phyloP scores from a whole-genome alignment of 2,113 vertebrate genomes.

The Sigmodon hispidus region DNA sequence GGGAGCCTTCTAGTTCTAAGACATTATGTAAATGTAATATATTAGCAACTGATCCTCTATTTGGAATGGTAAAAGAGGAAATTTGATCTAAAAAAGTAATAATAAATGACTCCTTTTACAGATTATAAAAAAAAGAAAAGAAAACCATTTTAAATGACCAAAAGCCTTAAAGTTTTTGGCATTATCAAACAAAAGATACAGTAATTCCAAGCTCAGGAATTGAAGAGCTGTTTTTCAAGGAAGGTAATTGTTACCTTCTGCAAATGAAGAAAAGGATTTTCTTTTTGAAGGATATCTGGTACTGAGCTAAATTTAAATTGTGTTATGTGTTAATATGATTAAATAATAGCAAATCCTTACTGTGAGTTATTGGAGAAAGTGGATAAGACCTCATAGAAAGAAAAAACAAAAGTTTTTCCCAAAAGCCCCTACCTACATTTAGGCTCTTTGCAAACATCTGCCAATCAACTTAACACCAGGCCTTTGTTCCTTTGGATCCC shows the following conservation, averaged over 20 bases:
- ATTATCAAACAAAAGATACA: slow-evolving; percentile 43
- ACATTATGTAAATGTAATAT: slow-evolving; percentile 40
- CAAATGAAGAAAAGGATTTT: neutral
- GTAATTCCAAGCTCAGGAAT: slow-evolving; percentile 10
- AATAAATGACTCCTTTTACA: slow-evolving; percentile 15
- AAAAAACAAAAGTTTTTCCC: neutral
- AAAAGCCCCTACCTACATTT: neutral
- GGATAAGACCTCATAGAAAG: neutral
- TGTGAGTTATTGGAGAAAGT: neutral
- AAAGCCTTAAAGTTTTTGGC: neutral
- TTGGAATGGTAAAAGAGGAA: slow-evolving; percentile 42
- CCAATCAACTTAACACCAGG: neutral
- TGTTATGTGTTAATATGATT: slow-evolving; percentile 1
- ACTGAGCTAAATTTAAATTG: slow-evolving; percentile 37
- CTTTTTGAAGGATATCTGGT: slow-evolving; percentile 20
- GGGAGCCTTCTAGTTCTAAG: slow-evolving; percentile 30
- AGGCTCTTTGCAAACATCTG: neutral
- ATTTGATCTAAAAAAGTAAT: slow-evolving; percentile 26
- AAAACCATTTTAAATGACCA: slow-evolving; percentile 31
- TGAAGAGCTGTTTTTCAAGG: neutral
- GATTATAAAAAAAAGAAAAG: neutral
- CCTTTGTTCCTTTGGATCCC: neutral
- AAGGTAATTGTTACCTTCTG: slow-evolving; percentile 13
- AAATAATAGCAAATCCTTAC: slow-evolving; percentile 10
- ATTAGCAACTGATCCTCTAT: slow-evolving; percentile 42